phyloP scores from a whole-genome alignment of 2,113 vertebrate species.

The Tamias sibiricus region DNA sequence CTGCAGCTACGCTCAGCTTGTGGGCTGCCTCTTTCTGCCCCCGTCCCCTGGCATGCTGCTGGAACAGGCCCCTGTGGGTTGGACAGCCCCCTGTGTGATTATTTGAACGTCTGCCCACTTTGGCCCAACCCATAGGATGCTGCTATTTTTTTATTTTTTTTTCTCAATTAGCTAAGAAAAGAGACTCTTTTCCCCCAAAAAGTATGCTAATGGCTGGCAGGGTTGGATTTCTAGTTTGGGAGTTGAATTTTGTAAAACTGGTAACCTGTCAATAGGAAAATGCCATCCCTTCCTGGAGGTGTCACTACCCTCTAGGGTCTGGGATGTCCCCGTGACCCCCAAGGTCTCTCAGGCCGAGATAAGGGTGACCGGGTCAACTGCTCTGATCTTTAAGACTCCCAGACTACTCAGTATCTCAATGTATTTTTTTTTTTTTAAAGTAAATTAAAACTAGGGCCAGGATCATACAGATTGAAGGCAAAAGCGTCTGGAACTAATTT shows the following conservation, averaged over 20 bases:
- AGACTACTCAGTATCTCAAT: not conserved
- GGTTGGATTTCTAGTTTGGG: conserved; percentile 15
- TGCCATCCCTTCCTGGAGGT: no score
- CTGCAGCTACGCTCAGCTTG: not conserved
- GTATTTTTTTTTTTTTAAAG: not conserved
- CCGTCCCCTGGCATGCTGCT: not conserved
- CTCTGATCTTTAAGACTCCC: not conserved
- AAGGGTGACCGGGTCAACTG: not conserved
- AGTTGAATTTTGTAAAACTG: not conserved
- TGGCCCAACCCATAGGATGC: not conserved
- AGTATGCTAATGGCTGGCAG: not conserved
- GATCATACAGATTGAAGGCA: not conserved
- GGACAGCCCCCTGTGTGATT: not conserved
- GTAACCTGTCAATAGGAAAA: not conserved
- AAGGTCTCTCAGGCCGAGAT: not conserved
- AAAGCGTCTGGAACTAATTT: not conserved
- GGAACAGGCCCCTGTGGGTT: not conserved
- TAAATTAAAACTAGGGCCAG: conserved; percentile 7
- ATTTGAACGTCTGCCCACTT: not conserved
- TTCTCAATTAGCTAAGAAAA: not conserved
- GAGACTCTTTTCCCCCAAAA: conserved; percentile 8
- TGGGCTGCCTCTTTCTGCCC: not conserved
- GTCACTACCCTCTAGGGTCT: not conserved
- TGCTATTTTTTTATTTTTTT: no score
- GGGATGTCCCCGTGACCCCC: not conserved